Percentiles rank a stretch among this genome's conserved stretches.
Evolutionary conservation across 2,888 invertebrate species (phyloP).

Genomic region (Neuroscelio doddi): DNA sequence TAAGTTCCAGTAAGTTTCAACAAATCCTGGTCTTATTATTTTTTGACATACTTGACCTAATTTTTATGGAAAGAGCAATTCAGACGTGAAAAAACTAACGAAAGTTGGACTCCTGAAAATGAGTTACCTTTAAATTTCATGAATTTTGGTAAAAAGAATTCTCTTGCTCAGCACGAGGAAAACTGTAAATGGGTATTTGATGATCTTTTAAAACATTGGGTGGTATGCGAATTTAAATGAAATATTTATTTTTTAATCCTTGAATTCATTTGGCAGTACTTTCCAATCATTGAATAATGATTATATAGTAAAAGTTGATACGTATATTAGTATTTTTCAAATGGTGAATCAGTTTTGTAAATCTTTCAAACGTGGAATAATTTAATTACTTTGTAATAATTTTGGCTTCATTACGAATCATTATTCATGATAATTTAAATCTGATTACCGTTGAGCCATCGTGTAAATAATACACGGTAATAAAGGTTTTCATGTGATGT

Average conservation of each 20-base stretch:
- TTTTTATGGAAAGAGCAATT: not conserved
- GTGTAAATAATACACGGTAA: slow-evolving; percentile 24
- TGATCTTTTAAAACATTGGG: no score
- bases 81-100: not conserved
- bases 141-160: not conserved
- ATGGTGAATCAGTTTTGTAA: no score
- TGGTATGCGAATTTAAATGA: no score
- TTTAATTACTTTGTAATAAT: slow-evolving; percentile 24
- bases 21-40: slow-evolving; percentile 2
- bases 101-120: slow-evolving; percentile 4
- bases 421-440: slow-evolving; percentile 43
- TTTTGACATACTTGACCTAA: slow-evolving; percentile 1
- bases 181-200: slow-evolving; percentile 6
- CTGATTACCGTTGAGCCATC: slow-evolving; percentile 35
- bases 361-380: no score
- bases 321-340: no score
- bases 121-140: slow-evolving; percentile 4
- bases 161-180: not conserved
- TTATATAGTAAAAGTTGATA: no score
- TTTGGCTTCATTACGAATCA: slow-evolving; percentile 33
- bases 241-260: not conserved
- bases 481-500: slow-evolving; percentile 22
- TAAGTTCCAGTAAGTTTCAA: not conserved
- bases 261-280: no score
- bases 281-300: no score